Conservation (phyloP, 2,113 vertebrate species). For the Pheucticus melanocephalus region DNA sequence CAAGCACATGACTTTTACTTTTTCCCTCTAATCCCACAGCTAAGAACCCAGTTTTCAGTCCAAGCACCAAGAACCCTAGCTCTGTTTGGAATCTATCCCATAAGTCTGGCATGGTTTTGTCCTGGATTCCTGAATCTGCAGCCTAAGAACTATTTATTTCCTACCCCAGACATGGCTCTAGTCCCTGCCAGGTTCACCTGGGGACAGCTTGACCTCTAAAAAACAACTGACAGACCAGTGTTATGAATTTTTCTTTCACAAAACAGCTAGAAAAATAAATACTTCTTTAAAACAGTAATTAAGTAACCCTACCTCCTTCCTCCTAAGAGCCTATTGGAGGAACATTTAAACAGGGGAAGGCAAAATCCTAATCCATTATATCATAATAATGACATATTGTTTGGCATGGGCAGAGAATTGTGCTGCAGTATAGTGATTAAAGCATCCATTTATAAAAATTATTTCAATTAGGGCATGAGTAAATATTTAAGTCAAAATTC, state of each 20-base stretch:
- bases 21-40: not conserved
- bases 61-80: not conserved
- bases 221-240: not conserved
- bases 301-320: not conserved
- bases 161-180: not conserved
- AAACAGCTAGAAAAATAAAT: not conserved
- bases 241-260: not conserved
- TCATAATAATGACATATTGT: not conserved
- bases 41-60: not conserved
- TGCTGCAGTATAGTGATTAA: not conserved
- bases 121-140: not conserved
- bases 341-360: not conserved
- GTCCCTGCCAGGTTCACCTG: not conserved
- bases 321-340: not conserved
- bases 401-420: not conserved
- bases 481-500: not conserved
- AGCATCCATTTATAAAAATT: not conserved
- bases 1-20: not conserved
- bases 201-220: not conserved
- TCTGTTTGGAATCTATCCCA: not conserved
- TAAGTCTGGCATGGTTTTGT: not conserved
- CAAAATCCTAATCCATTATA: not conserved
- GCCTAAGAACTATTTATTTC: not conserved
- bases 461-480: not conserved
- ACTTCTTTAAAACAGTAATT: not conserved